Percentiles rank a stretch among this genome's conserved stretches.
Evolutionary conservation across 2,113 vertebrate species (phyloP).

Genomic region (Aegotheles bennettii): DNA sequence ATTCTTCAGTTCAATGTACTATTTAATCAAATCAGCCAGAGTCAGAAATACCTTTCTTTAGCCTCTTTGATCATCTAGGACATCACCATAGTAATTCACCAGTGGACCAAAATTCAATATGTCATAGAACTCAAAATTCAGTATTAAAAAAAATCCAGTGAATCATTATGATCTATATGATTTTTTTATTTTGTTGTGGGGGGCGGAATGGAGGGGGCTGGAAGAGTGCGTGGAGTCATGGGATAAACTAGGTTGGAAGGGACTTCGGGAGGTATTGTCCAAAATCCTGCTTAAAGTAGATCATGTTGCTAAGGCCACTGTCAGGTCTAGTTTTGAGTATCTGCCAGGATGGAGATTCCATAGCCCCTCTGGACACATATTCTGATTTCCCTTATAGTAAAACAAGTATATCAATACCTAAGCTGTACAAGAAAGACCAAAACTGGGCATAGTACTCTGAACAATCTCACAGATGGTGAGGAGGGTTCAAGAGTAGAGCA

Average conservation of each 20-base stretch:
- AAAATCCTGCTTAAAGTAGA: not conserved
- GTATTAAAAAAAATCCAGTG: not conserved
- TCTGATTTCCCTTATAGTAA: not conserved
- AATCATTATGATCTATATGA: not conserved
- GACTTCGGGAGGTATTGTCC: not conserved
- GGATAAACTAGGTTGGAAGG: not conserved
- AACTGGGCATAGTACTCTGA: not conserved
- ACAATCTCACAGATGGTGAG: not conserved
- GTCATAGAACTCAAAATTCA: not conserved
- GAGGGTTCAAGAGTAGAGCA: not conserved
- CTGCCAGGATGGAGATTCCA: not conserved
- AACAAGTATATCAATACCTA: not conserved
- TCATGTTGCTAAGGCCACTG: not conserved
- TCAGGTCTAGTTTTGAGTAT: not conserved
- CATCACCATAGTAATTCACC: not conserved
- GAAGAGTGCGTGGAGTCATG: not conserved
- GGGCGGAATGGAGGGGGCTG: rapidly evolving
- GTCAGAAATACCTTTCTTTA: not conserved
- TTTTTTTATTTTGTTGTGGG: rapidly evolving
- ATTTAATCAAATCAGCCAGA: not conserved
- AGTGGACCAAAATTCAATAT: not conserved
- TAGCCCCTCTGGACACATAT: not conserved
- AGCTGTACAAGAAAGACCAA: not conserved
- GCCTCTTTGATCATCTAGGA: not conserved
- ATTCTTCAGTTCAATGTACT: not conserved